A percentile compares a stretch with the other conserved stretches of the same genome.
These are phyloP conservation scores for Oryzias melastigma DNA, from an alignment of 2,113 vertebrate genomes.

Conservation along the genomic window DNA sequence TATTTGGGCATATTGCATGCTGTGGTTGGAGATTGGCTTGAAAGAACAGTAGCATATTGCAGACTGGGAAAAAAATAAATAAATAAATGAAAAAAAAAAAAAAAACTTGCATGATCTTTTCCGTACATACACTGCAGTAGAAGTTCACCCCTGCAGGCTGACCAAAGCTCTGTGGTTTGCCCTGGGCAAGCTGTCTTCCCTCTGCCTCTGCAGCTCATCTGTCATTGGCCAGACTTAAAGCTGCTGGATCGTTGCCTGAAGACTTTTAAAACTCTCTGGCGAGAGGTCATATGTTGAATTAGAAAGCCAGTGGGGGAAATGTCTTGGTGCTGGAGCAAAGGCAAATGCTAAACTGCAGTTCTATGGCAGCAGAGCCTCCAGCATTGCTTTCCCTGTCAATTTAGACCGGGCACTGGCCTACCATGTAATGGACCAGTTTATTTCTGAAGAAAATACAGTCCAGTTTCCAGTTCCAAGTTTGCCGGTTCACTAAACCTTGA, in stretches of 20 bases:
- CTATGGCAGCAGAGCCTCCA: conserved; percentile 63
- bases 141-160: conserved; percentile 68
- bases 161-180: conserved; percentile 73
- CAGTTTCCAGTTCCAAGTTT: conserved; percentile 42
- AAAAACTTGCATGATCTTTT: conserved; percentile 43
- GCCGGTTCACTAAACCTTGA: background rate
- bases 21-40: conserved; percentile 35
- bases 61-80: conserved; percentile 30
- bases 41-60: conserved; percentile 42
- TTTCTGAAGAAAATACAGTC: conserved; percentile 37
- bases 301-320: conserved; percentile 68
- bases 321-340: conserved; percentile 62
- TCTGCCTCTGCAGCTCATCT: conserved; percentile 69
- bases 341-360: conserved; percentile 70
- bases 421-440: conserved; percentile 37
- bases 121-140: conserved; percentile 37
- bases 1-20: conserved; percentile 26
- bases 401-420: conserved; percentile 21
- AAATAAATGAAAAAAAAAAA: background rate
- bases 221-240: conserved; percentile 73
- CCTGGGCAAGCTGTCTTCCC: conserved; percentile 72
- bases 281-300: conserved; percentile 77
- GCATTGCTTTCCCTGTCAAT: conserved; percentile 36
- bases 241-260: conserved; percentile 74
- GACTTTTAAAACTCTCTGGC: conserved; percentile 76